phyloP scores from a whole-genome alignment of 1,140 invertebrate genomes.

The Scaptomyza hsui region DNA sequence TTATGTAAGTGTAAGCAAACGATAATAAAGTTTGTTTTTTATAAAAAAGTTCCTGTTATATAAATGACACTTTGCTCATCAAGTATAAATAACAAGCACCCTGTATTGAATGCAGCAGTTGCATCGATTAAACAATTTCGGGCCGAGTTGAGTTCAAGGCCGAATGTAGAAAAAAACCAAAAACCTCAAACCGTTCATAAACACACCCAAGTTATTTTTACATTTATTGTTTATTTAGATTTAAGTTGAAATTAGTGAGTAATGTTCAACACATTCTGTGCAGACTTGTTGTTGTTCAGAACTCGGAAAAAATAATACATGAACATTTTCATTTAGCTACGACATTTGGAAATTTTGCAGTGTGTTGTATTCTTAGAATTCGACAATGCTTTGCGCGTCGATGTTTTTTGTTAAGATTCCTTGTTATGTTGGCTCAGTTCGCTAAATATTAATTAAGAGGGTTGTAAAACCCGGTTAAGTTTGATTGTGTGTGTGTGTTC shows the following conservation, averaged over 20 bases:
- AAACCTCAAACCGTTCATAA: not conserved
- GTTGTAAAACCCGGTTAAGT: conserved; percentile 8
- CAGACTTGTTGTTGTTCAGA: conserved; percentile 30
- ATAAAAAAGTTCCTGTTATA: no score
- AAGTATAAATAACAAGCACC: conserved; percentile 38
- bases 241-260: conserved; percentile 52
- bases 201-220: conserved; percentile 20
- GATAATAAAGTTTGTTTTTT: no score
- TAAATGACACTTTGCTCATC: no score
- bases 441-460: conserved; percentile 12
- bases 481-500: conserved; percentile 1
- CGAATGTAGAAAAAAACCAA: not conserved
- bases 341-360: conserved; percentile 41
- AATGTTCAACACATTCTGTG: conserved; percentile 50
- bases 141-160: conserved; percentile 24
- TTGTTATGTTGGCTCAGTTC: conserved; percentile 15
- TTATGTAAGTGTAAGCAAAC: no score
- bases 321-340: conserved; percentile 46
- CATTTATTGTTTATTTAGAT: conserved; percentile 50
- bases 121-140: conserved; percentile 67
- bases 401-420: conserved; percentile 21
- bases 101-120: conserved; percentile 33
- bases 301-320: conserved; percentile 39
- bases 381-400: conserved; percentile 43
- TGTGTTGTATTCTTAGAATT: conserved; percentile 22